Evolutionary conservation across 64 coral and sea anemone species (phyloP), one percentile per base, ranked within the genome.

Genomic region (Pocillopora verrucosa): DNA sequence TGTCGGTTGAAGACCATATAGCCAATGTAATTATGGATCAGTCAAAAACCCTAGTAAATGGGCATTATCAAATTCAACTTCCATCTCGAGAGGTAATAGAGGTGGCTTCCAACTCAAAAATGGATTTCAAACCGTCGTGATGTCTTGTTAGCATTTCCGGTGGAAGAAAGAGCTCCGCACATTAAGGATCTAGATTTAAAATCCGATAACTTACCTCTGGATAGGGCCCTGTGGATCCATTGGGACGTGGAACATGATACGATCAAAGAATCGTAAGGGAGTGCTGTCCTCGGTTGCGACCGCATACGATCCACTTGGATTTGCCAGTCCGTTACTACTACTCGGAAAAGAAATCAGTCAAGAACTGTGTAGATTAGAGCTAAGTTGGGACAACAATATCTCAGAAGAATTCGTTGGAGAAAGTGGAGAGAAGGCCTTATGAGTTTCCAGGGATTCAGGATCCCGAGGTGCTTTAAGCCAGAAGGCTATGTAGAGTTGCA

Each of bases 331-430:
- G 45, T 20, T 94, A 63, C 37, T 89, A 25, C 73, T 94, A 62
- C 72, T 35, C 80, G 88, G 88, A 57, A 68, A 88, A 82, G 88
- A 94, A 61, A 94, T 90, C 37, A 94, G 89, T 62, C 92, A 90
- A 76, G 91, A 87, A 26, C 72, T 94, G 10, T 91, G 90, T 22
- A 84, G 81, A 76, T 34, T 76, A 60, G 78, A 86, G 81, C 78
- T 78, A 69, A 82, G 78, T 26, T 91, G 90, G 90, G 64, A 91
- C 68, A 74, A 91, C 26, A 82, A n/a, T 36, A 73, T 91, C 36
- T 74, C 74, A 56, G 59, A 84, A 10, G 74, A 91, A 69, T 60
- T 91, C 17, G 34, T 12, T 91, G 89, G 80, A 91, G 15, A n/a
- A 37, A 45, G 3, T 91, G 80, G 80, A 84, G 65, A 65, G 35